Evolutionary conservation across 1,140 invertebrate species (phyloP).

Genomic region (Pseudoatta argentina): DNA sequence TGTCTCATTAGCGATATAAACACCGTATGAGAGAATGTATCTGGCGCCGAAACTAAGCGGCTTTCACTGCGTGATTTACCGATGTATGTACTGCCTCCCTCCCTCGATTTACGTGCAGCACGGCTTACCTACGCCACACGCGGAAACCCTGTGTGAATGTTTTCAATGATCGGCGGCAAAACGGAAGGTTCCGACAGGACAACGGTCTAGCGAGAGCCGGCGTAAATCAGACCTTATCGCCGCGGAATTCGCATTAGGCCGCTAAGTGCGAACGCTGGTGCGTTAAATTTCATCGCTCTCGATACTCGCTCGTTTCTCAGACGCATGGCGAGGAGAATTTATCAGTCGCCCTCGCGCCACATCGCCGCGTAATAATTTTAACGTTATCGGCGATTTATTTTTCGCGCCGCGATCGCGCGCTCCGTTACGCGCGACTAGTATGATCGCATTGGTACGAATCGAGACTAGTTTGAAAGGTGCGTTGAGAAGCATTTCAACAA

Average conservation of each 20-base stretch:
- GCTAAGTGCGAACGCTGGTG: conserved; percentile 63
- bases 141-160: conserved; percentile 14
- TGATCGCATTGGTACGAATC: not conserved
- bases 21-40: conserved; percentile 65
- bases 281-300: conserved; percentile 61
- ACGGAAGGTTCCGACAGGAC: conserved; percentile 19
- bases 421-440: conserved; percentile 37
- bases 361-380: conserved; percentile 37
- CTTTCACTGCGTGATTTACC: conserved; percentile 75
- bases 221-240: conserved; percentile 71
- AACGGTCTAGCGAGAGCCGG: conserved; percentile 53
- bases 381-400: conserved; percentile 47
- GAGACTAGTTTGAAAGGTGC: conserved; percentile 23
- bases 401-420: conserved; percentile 17
- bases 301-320: conserved; percentile 21
- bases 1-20: conserved; percentile 81
- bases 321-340: conserved; percentile 28
- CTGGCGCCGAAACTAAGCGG: conserved; percentile 68
- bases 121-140: conserved; percentile 15
- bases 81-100: conserved; percentile 1
- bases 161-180: conserved; percentile 26
- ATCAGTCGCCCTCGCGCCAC: conserved; percentile 18
- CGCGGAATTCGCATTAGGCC: conserved; percentile 62
- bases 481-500: conserved; percentile 28
- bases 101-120: conserved; percentile 52